Evolutionary conservation across 2,797 vertebrate species (phyloP).

Genomic region (Phrynocephalus forsythii): DNA sequence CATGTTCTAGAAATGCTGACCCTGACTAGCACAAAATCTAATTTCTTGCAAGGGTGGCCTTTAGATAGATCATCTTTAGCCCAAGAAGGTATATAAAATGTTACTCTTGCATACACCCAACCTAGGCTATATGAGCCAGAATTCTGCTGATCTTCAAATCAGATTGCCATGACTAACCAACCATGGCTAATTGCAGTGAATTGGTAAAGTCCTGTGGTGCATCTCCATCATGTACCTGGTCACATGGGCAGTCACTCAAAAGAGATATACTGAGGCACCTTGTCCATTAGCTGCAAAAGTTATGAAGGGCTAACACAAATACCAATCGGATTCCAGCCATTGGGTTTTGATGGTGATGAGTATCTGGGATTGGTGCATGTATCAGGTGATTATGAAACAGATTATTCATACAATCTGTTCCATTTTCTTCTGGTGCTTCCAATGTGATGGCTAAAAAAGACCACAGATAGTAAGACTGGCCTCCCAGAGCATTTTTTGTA

Average conservation of each 20-base stretch:
- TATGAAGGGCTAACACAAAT: too few relatives aligned
- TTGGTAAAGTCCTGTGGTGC: too few relatives aligned
- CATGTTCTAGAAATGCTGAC: not conserved
- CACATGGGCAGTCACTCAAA: too few relatives aligned
- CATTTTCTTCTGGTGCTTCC: not conserved
- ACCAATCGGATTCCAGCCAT: too few relatives aligned
- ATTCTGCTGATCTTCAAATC: too few relatives aligned
- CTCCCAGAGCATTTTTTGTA: fast-evolving
- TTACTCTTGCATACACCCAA: too few relatives aligned
- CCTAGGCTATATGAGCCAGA: too few relatives aligned
- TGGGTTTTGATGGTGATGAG: not conserved
- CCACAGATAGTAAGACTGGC: fast-evolving
- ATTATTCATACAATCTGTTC: fast-evolving
- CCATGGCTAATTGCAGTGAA: too few relatives aligned
- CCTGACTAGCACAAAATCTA: not conserved
- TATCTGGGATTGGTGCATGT: not conserved
- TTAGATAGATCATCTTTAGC: too few relatives aligned
- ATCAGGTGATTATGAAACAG: not conserved
- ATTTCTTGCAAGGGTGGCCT: not conserved
- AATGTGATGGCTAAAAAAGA: not conserved
- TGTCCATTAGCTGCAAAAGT: not conserved
- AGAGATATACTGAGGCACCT: not conserved
- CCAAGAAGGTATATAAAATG: too few relatives aligned
- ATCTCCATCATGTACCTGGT: too few relatives aligned
- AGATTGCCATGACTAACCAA: too few relatives aligned